Conservation (phyloP, 2,888 invertebrate genomes). For the Sinotaia quadrata region DNA sequence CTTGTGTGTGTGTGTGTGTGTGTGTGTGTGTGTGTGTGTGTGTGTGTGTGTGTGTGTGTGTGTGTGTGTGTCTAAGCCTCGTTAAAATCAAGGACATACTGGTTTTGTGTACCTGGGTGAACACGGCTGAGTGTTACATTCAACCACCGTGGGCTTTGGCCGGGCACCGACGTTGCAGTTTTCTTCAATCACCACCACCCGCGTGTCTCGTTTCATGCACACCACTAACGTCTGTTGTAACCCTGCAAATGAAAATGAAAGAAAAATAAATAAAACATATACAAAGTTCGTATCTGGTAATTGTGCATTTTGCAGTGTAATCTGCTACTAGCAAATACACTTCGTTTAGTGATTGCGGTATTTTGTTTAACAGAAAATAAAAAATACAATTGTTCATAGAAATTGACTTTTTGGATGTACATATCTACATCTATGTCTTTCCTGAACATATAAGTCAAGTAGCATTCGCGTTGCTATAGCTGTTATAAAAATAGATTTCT, state of each 20-base stretch:
- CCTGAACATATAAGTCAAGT: too few relatives aligned
- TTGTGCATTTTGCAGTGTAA: too few relatives aligned
- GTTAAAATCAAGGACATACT: neutral
- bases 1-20: neutral
- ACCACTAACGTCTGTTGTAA: constrained; percentile 80
- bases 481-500: too few relatives aligned
- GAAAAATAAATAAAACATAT: too few relatives aligned
- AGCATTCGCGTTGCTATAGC: too few relatives aligned
- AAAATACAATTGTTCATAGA: too few relatives aligned
- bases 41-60: neutral
- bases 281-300: too few relatives aligned
- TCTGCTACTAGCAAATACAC: too few relatives aligned
- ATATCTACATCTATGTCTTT: too few relatives aligned
- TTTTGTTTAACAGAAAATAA: too few relatives aligned
- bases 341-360: too few relatives aligned
- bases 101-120: constrained; percentile 76
- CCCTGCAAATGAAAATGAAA: constrained; percentile 75
- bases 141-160: constrained; percentile 77
- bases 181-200: constrained; percentile 78
- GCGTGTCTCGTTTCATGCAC: constrained; percentile 79
- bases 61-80: neutral
- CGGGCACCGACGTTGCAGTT: constrained; percentile 78
- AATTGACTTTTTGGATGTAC: too few relatives aligned
- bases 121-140: constrained; percentile 83
- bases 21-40: neutral